Evolutionary conservation across 2,113 vertebrate species (phyloP).

Genomic region (Brachyistius frenatus): DNA sequence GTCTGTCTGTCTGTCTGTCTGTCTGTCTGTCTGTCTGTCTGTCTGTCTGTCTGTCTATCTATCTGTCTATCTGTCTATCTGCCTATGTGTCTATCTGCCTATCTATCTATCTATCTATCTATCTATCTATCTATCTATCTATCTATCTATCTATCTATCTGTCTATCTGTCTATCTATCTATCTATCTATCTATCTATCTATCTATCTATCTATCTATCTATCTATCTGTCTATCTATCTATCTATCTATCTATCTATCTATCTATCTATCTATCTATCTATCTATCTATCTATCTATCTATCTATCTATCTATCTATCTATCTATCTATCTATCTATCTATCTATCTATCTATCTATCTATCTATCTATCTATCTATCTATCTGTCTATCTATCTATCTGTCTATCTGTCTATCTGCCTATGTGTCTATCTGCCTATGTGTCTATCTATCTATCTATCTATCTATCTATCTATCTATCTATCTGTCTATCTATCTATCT

Average conservation of each 20-base stretch:
- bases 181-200: neutral
- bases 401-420: neutral
- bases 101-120: neutral
- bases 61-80: neutral
- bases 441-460: no score
- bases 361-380: neutral
- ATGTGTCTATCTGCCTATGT: no score
- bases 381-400: slow-evolving; percentile 1
- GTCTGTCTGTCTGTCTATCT: no score
- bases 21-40: no score
- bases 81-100: neutral
- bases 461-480: no score
- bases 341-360: neutral
- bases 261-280: no score
- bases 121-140: neutral
- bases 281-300: no score
- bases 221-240: neutral
- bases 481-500: neutral
- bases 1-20: no score
- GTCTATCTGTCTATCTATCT: neutral
- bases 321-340: neutral
- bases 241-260: neutral
- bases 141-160: neutral
- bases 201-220: neutral
- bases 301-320: no score